These are phyloP conservation scores for Pararge aegeria DNA, from an alignment of 1,140 invertebrate species.

Conservation along the genomic window DNA sequence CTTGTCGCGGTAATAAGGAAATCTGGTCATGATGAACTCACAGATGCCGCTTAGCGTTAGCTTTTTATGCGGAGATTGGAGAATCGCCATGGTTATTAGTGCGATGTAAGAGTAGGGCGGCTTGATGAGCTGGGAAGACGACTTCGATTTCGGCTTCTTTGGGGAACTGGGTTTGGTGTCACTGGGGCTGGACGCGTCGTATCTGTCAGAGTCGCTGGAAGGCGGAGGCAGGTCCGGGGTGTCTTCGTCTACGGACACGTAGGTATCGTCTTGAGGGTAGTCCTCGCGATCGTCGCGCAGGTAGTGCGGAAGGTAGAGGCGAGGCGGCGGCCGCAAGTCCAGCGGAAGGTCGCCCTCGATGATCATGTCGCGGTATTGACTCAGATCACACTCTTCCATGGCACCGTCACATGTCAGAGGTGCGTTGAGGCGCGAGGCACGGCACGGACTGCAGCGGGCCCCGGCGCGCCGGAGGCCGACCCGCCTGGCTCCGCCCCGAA, in stretches of 20 bases:
- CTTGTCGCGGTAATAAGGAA: conserved; percentile 97
- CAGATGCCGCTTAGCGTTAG: conserved; percentile 98
- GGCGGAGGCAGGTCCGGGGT: conserved; percentile 61
- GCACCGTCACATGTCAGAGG: conserved; percentile 67
- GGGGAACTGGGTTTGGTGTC: conserved; percentile 61
- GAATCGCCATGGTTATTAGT: conserved; percentile 98
- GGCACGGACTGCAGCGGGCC: conserved; percentile 42
- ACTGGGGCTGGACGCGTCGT: conserved; percentile 61
- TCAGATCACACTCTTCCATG: conserved; percentile 73
- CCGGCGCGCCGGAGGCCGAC: conserved; percentile 35
- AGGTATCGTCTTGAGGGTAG: conserved; percentile 64
- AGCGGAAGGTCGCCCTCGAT: conserved; percentile 70
- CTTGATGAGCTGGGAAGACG: conserved; percentile 82
- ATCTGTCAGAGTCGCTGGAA: conserved; percentile 67
- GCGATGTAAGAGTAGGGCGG: conserved; percentile 99
- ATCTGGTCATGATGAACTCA: conserved; percentile 99
- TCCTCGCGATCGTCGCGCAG: conserved; percentile 59
- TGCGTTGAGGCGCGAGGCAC: conserved; percentile 58
- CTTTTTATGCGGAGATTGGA: conserved; percentile 98
- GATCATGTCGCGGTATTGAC: conserved; percentile 73
- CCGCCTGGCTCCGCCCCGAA: conserved; percentile 43
- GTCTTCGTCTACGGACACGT: conserved; percentile 72
- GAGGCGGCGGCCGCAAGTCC: conserved; percentile 65
- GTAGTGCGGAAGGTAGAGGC: conserved; percentile 67
- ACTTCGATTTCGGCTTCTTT: conserved; percentile 68